Evolutionary conservation across 2,888 invertebrate species (phyloP).

Genomic region (Aethes cnicana): DNA sequence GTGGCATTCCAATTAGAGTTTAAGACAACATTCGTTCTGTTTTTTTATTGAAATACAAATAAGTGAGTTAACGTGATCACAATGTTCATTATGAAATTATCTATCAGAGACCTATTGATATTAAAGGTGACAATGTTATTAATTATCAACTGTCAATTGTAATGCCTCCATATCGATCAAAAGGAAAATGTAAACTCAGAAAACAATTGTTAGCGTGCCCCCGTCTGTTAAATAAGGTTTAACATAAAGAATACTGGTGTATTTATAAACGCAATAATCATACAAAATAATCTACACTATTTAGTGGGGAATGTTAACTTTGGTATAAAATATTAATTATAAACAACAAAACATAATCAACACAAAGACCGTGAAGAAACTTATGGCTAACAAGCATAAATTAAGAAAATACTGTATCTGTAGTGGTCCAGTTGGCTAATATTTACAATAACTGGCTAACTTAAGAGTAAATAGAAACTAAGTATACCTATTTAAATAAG

Average conservation of each 20-base stretch:
- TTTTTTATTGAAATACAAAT: not conserved
- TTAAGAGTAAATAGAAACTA: constrained; percentile 51
- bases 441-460: constrained; percentile 74
- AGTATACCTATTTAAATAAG: constrained; percentile 38
- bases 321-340: constrained; percentile 85
- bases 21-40: not conserved
- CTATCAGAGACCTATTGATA: too few relatives aligned
- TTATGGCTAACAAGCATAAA: constrained; percentile 75
- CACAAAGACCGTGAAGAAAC: constrained; percentile 73
- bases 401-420: constrained; percentile 77
- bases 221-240: constrained; percentile 51
- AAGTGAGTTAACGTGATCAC: too few relatives aligned
- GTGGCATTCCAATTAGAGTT: not conserved
- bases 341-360: constrained; percentile 79
- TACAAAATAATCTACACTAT: constrained; percentile 67
- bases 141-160: too few relatives aligned
- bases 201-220: constrained; percentile 54
- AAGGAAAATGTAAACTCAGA: constrained; percentile 68
- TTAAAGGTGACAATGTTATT: too few relatives aligned
- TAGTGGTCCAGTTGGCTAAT: constrained; percentile 66
- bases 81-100: too few relatives aligned
- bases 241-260: constrained; percentile 54
- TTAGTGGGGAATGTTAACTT: constrained; percentile 88
- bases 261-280: constrained; percentile 46
- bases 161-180: constrained; percentile 18